Base-by-base conservation (phyloP, 1,140 invertebrate genomes). In the Drosophila leontia region DNA sequence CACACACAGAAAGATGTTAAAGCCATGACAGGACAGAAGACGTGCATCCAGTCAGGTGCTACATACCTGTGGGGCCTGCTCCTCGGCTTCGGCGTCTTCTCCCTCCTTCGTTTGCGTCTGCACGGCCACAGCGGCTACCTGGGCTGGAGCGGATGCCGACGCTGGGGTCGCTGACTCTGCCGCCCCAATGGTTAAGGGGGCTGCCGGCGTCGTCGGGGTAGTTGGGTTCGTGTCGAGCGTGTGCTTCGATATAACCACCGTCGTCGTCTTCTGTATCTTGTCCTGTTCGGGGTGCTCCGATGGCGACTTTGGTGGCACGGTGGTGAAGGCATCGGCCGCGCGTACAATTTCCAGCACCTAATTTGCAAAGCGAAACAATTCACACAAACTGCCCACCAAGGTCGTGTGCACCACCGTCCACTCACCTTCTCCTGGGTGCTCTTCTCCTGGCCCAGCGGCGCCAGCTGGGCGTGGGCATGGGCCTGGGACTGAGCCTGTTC, bases 231-330 rank as follows among this genome's bases (percentile, higher is more conserved):
- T 93, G 65, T 93, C 92, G 60, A 98, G 93, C 39, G 97, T 97
- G 92, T 98, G 97, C 93, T 98, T 98, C 92, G 96, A 97, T 97
- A 98, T 98, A 19, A 98, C 97, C 80, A 98, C 96, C n/a, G 97
- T 98, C 45, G 97, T 98, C 41, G 97, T 98, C 94, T 98, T 98
- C 80, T 96, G 94, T 76, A 97, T 95, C 85, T 95, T 95, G 75
- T 96, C 96, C 59, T 94, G 93, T 19, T 94, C 93, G 84, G 94
- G 94, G 64, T 94, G 93, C 70, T 95, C 95, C 47, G 95, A 94
- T 3, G 96, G 96, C 61, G 96, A 97, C 85, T 96, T 97, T 15
- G 97, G 96, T 58, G 96, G 95, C 74, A 95, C 94, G 93, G 91
- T 94, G 72, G 96, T 96, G 91, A 98, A 95, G 68, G 96, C 95